A percentile compares a stretch with the other conserved stretches of the same genome.
phyloP scores from a whole-genome alignment of 2,113 vertebrate genomes.

The Diadophis punctatus region DNA sequence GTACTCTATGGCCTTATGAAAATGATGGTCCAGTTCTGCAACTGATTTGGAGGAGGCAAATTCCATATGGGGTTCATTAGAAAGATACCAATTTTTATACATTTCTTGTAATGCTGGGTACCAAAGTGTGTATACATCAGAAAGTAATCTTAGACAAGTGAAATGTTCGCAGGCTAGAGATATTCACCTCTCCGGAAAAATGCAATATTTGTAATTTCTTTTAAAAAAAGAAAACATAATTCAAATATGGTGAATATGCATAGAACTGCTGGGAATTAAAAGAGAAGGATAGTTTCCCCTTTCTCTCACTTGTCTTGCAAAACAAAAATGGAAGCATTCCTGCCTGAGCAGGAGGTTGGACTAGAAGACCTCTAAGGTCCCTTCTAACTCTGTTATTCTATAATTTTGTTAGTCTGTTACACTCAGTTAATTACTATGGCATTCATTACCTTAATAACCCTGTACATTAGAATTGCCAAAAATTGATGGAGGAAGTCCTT shows the following conservation, averaged over 20 bases:
- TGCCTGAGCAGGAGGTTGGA: neutral
- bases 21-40: neutral
- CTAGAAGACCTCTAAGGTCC: neutral
- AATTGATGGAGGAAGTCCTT: neutral
- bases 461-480: neutral
- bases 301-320: neutral
- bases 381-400: neutral
- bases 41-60: neutral
- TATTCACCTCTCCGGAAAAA: neutral
- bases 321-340: neutral
- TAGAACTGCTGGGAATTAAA: neutral
- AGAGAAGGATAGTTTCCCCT: neutral
- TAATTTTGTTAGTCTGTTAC: neutral
- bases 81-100: neutral
- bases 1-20: neutral
- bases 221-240: neutral
- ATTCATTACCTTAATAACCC: neutral
- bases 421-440: neutral
- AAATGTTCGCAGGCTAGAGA: neutral
- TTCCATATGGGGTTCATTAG: neutral
- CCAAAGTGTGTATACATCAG: neutral
- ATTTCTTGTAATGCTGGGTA: neutral
- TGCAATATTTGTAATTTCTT: neutral
- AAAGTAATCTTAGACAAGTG: neutral
- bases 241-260: neutral